phyloP scores from a whole-genome alignment of 2,888 invertebrate species.

The Heliconius ismenius region DNA sequence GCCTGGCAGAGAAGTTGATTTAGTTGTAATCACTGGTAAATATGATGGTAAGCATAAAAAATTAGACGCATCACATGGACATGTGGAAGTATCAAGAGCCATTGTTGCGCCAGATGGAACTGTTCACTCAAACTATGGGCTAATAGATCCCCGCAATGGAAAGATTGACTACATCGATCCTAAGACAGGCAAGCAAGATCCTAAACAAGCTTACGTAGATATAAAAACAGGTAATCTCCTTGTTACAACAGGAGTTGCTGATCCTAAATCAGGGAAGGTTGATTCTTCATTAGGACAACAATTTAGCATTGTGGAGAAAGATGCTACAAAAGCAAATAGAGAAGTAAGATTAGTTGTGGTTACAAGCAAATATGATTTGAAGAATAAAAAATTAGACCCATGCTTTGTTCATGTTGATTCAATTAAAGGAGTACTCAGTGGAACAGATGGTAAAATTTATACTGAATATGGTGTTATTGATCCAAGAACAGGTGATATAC shows the following conservation, averaged over 20 bases:
- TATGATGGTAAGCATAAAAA: constrained; percentile 83
- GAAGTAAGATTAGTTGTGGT: constrained; percentile 82
- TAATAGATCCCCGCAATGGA: constrained; percentile 84
- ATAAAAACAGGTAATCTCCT: constrained; percentile 86
- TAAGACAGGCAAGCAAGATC: constrained; percentile 84
- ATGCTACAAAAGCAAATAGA: constrained; percentile 84
- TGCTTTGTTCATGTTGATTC: constrained; percentile 78
- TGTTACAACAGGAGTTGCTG: constrained; percentile 83
- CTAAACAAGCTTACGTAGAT: constrained; percentile 86
- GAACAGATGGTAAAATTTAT: constrained; percentile 84
- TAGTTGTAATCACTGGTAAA: constrained; percentile 83
- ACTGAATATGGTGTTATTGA: constrained; percentile 84
- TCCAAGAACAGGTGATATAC: constrained; percentile 81
- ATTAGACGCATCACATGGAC: constrained; percentile 72
- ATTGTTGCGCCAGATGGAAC: constrained; percentile 80
- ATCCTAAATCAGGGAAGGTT: constrained; percentile 85
- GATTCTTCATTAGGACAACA: constrained; percentile 86
- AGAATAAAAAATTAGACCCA: constrained; percentile 76
- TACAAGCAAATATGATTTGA: constrained; percentile 83
- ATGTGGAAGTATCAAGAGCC: constrained; percentile 83
- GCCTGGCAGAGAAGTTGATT: constrained; percentile 78
- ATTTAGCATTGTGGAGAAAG: constrained; percentile 85
- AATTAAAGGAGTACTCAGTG: constrained; percentile 74
- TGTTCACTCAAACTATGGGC: constrained; percentile 84
- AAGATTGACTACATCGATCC: constrained; percentile 84